Base-by-base conservation (phyloP, 1,140 invertebrate genomes). In the Microvelia longipes region DNA sequence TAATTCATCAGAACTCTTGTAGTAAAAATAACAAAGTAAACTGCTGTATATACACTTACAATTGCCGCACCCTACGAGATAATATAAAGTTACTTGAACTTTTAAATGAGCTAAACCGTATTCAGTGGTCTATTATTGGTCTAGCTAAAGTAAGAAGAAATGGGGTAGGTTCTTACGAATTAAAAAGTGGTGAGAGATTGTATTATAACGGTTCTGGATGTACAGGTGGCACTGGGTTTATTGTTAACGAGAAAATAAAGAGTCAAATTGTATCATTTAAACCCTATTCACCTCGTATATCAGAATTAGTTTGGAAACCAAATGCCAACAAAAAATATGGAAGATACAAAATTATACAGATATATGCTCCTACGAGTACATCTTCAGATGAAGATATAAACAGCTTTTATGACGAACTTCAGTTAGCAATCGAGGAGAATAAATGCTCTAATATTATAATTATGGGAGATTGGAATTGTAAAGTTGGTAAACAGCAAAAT, bases 381-480 rank as follows among this genome's bases (percentile, higher is more conserved):
- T 25, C n/a, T 19, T 15, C 28, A 65, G 63, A 69, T 62, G 50
- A 67, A 26, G 71, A 72, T 35, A 67, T 69, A 2, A 66, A 66
- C 2, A 24, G 67, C 11, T 72, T 72, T 50, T 72, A 72, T 70
- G 28, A 70, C 25, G 63, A 69, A 15, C 61, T 72, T 14, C 64
- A 50, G 19, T n/a, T 66, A 28, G 68, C 68, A n/a, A 14, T 72
- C 28, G 35, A 29, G 19, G 69, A 63, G 50, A 24, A 62, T 60
- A 69, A 25, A 5, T 28, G 65, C 29, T 66, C 68, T 28, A 63
- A 66, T 60, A 70, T 29, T 15, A 61, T 72, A 1, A 29, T 71
- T 24, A 71, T 71, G 70, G 70, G 70, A 26, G 70, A 71, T 25
- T 71, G 27, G 2, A 71, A 71, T 60, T 66, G 66, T 5, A 71